Conservation (phyloP, 2,797 vertebrate species). For the Falco novaeseelandiae region DNA sequence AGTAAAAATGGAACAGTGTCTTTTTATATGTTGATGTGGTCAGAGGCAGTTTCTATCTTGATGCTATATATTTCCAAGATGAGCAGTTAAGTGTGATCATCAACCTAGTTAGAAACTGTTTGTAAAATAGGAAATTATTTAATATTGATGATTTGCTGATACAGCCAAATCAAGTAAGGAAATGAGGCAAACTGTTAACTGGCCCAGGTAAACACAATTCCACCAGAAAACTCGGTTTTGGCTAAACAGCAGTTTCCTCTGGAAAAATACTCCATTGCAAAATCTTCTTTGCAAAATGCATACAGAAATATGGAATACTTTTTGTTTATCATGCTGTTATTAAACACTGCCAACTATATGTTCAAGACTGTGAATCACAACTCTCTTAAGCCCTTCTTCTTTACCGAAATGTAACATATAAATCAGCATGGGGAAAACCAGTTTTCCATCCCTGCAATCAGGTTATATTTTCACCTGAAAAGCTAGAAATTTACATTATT, state of each 20-base stretch:
- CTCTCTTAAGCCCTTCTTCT: background rate
- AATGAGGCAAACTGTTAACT: background rate
- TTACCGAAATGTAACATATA: background rate
- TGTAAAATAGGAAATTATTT: background rate
- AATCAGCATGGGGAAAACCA: background rate
- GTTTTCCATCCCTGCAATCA: background rate
- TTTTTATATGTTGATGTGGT: background rate
- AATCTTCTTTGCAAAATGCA: background rate
- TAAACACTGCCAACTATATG: background rate
- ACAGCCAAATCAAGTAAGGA: background rate
- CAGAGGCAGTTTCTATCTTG: background rate
- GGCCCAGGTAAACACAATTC: background rate
- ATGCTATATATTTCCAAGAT: background rate
- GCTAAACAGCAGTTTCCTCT: background rate
- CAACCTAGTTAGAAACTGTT: background rate
- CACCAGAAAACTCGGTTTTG: background rate
- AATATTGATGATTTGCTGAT: background rate
- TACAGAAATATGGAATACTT: background rate
- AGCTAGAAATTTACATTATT: background rate
- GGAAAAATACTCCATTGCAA: background rate
- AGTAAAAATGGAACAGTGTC: fast-evolving
- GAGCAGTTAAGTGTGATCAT: background rate
- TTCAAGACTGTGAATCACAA: background rate
- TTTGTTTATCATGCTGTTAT: background rate
- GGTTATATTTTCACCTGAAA: background rate